Conservation (phyloP, 2,113 vertebrate species). For the Equus quagga region DNA sequence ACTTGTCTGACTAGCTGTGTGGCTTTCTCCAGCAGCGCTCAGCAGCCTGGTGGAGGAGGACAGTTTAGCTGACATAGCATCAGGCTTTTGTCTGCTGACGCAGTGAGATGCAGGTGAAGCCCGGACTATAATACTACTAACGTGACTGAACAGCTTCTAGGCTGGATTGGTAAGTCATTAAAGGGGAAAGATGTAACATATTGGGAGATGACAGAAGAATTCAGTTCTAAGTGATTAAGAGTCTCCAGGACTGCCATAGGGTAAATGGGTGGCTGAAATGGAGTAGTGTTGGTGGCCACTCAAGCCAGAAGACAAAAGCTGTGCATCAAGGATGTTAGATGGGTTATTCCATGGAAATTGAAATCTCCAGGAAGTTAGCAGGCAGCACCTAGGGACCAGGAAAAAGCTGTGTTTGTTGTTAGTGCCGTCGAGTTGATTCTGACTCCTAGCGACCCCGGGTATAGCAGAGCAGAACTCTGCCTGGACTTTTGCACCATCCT, state of each 20-base stretch:
- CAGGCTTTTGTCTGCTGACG: background rate
- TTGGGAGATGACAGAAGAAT: background rate
- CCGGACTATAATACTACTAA: background rate
- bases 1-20: background rate
- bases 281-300: background rate
- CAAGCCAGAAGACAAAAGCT: background rate
- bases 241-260: background rate
- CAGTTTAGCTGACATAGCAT: rapidly evolving
- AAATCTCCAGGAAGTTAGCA: background rate
- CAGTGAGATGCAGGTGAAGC: background rate
- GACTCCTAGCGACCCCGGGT: no score
- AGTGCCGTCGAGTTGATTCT: no score
- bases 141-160: background rate
- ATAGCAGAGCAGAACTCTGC: no score
- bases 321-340: no score
- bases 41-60: background rate
- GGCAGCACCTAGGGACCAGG: background rate
- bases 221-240: background rate
- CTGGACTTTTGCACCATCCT: no score
- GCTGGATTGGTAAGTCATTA: background rate
- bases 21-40: background rate
- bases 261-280: background rate
- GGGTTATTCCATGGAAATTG: background rate
- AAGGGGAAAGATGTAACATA: background rate
- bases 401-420: background rate